Conservation (phyloP, 1,140 invertebrate species). For the Heliconius nattereri region DNA sequence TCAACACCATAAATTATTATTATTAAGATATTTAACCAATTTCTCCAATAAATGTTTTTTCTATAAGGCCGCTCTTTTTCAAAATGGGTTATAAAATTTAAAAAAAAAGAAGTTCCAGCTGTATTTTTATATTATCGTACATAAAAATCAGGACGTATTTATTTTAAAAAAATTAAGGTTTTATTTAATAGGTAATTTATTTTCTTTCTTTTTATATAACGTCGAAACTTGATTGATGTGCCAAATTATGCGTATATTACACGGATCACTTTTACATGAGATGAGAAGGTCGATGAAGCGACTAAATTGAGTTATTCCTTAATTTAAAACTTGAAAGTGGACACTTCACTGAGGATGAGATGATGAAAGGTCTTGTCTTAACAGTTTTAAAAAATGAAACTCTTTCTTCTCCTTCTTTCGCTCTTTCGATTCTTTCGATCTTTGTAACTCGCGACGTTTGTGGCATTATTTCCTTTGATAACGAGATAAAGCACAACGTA, state of each 20-base stretch:
- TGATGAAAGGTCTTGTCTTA: conserved; percentile 1
- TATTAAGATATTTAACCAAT: too few relatives aligned
- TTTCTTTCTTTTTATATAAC: neutral
- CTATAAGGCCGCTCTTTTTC: too few relatives aligned
- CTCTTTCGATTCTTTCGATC: too few relatives aligned
- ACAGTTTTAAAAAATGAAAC: neutral
- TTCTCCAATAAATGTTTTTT: too few relatives aligned
- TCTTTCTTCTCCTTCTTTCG: too few relatives aligned
- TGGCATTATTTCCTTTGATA: too few relatives aligned
- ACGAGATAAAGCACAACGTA: too few relatives aligned
- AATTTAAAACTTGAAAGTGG: conserved; percentile 1
- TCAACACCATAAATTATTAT: too few relatives aligned
- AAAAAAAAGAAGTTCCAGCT: neutral
- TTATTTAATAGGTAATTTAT: neutral
- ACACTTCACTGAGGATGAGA: neutral
- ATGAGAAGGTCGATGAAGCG: neutral
- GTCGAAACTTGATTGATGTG: conserved; percentile 6
- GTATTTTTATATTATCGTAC: neutral
- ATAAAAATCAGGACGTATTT: neutral
- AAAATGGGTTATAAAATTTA: neutral
- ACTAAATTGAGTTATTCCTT: conserved; percentile 8
- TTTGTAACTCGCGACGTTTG: too few relatives aligned
- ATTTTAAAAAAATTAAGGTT: neutral
- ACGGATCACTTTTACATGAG: conserved; percentile 2
- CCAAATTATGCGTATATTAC: conserved; percentile 9